These are phyloP conservation scores for Euborellia annulipes DNA, from an alignment of 1,140 invertebrate genomes.

Conservation along the genomic window DNA sequence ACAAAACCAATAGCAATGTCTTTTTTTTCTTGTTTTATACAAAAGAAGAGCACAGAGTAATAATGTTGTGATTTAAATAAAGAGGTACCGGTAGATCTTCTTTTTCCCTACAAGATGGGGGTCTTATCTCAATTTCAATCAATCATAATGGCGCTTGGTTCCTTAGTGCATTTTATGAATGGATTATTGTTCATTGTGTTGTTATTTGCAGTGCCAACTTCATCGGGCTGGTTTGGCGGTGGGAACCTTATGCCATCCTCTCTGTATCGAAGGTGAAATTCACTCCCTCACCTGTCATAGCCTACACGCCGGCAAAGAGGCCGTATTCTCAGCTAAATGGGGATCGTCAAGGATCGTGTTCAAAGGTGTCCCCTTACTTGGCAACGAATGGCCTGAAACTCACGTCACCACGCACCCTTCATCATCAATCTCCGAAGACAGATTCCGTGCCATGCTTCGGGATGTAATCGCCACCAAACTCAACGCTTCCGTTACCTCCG, in stretches of 20 bases:
- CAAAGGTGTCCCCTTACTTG: constrained; percentile 29
- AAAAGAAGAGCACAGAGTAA: no score
- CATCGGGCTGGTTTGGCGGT: constrained; percentile 31
- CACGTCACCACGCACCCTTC: constrained; percentile 9
- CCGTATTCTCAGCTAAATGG: constrained; percentile 38
- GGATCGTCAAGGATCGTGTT: constrained; percentile 34
- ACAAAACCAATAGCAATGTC: no score
- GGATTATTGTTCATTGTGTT: not conserved
- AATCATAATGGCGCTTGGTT: no score
- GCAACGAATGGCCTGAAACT: constrained; percentile 3
- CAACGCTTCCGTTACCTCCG: constrained; percentile 31
- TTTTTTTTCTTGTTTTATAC: no score
- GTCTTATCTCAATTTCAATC: no score
- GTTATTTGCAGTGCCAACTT: constrained; percentile 33
- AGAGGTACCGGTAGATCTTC: no score
- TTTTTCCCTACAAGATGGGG: no score
- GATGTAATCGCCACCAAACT: constrained; percentile 33
- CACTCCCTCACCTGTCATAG: constrained; percentile 37
- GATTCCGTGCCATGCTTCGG: constrained; percentile 31
- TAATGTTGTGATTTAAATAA: no score
- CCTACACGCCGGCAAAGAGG: constrained; percentile 36
- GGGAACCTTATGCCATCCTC: constrained; percentile 37
- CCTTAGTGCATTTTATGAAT: no score
- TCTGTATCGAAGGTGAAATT: constrained; percentile 34
- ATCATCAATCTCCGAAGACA: constrained; percentile 32